Evolutionary conservation across 2,113 vertebrate species (phyloP).

Genomic region (Dendrocopos noguchii): DNA sequence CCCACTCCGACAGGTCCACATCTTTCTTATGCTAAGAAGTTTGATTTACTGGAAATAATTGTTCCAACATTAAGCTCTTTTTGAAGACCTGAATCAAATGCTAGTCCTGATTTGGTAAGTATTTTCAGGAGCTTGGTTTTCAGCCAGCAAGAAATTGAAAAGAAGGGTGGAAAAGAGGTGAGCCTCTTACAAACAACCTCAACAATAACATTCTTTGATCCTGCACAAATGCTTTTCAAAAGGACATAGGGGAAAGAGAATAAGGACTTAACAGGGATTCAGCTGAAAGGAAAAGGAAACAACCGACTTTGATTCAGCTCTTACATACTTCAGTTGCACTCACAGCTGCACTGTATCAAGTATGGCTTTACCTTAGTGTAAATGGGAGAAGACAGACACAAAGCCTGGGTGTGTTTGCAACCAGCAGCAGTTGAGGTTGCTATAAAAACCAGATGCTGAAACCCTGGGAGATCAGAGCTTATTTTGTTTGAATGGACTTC

Average conservation of each 20-base stretch:
- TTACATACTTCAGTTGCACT: neutral
- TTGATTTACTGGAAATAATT: constrained; percentile 1
- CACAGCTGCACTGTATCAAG: neutral
- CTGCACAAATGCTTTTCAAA: neutral
- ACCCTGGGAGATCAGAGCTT: neutral
- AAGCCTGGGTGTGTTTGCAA: neutral
- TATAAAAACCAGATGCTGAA: neutral
- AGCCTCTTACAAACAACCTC: neutral
- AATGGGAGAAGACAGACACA: neutral
- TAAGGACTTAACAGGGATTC: neutral
- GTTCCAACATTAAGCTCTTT: neutral
- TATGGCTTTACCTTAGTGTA: neutral
- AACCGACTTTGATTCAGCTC: neutral
- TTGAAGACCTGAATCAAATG: neutral
- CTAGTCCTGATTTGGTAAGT: neutral
- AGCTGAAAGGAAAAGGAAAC: neutral
- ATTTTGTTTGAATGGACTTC: neutral
- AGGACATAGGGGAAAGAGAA: neutral
- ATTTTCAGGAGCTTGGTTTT: constrained; percentile 1
- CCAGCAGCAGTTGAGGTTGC: neutral
- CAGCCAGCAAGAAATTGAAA: neutral
- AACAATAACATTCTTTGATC: neutral
- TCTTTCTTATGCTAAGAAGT: neutral
- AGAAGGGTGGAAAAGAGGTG: neutral
- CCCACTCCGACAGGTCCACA: no score